These are phyloP conservation scores for Rhynchonycteris naso DNA, from an alignment of 2,797 vertebrate species.

Conservation along the genomic window DNA sequence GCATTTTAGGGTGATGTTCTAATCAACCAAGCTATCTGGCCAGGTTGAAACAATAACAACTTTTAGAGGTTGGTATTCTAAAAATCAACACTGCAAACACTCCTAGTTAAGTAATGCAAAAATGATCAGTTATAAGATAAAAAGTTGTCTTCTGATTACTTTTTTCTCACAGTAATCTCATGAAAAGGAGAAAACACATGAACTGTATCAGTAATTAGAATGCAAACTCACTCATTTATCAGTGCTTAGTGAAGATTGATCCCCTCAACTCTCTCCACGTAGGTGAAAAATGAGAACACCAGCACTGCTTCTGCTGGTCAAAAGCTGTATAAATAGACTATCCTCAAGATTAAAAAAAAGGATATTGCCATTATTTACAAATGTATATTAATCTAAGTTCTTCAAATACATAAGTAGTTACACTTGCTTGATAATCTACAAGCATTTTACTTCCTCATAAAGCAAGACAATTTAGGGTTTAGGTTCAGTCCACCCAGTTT, in stretches of 20 bases:
- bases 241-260: conserved; percentile 67
- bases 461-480: conserved; percentile 18
- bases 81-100: conserved; percentile 75
- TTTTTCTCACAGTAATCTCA: conserved; percentile 65
- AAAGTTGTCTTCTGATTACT: conserved; percentile 73
- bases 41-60: conserved; percentile 69
- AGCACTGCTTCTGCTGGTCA: conserved; percentile 34
- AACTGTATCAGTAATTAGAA: conserved; percentile 70
- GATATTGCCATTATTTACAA: conserved; percentile 27
- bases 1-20: too few species aligned
- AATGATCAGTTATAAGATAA: conserved; percentile 61
- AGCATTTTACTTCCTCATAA: conserved; percentile 10
- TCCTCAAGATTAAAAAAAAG: conserved; percentile 34
- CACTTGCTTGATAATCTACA: conserved; percentile 43
- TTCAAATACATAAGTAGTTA: conserved; percentile 66
- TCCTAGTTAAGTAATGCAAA: conserved; percentile 59
- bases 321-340: conserved; percentile 24
- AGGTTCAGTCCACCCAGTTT: background rate
- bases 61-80: conserved; percentile 59
- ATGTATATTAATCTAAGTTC: conserved; percentile 38
- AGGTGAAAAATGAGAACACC: conserved; percentile 62
- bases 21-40: too few species aligned
- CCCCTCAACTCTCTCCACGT: conserved; percentile 48
- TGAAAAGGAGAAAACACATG: conserved; percentile 73
- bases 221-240: conserved; percentile 63